Conservation (phyloP, 2,797 vertebrate species). For the Myotis pilosus region DNA sequence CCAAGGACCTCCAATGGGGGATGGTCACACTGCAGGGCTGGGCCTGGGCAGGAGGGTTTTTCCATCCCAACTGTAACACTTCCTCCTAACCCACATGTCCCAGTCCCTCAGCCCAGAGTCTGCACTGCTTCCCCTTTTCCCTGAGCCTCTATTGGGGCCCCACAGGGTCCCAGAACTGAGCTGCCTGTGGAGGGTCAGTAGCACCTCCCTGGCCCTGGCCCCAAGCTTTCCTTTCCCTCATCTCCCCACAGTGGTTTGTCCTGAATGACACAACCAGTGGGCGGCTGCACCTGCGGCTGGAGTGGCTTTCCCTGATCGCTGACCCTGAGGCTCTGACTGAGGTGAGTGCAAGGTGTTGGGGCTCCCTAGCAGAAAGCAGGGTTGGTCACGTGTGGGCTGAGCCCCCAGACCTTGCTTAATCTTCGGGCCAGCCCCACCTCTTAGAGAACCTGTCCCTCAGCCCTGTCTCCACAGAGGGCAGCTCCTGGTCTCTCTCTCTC, state of each 20-base stretch:
- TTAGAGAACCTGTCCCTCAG: neutral
- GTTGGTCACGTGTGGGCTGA: neutral
- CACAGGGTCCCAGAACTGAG: neutral
- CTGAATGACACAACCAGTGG: slow-evolving; percentile 87
- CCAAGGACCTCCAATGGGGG: neutral
- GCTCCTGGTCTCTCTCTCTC: neutral
- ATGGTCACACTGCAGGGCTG: neutral
- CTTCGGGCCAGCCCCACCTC: neutral
- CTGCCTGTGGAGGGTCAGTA: neutral
- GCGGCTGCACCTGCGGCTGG: slow-evolving; percentile 90
- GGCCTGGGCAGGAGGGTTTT: neutral
- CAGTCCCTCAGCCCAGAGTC: neutral
- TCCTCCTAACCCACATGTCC: neutral
- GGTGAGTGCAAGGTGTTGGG: slow-evolving; percentile 80
- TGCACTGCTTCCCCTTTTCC: neutral
- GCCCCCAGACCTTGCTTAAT: neutral
- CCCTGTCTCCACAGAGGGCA: neutral
- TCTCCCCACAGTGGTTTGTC: slow-evolving; percentile 89
- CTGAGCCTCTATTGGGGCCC: neutral
- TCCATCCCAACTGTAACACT: neutral
- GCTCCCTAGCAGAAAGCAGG: neutral
- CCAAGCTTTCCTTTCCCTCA: neutral
- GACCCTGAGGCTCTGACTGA: slow-evolving; percentile 84
- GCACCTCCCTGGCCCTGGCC: neutral
- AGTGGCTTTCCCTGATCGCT: slow-evolving; percentile 91